Base-by-base conservation (phyloP, 2,797 vertebrate species). In the Argyrosomus regius region DNA sequence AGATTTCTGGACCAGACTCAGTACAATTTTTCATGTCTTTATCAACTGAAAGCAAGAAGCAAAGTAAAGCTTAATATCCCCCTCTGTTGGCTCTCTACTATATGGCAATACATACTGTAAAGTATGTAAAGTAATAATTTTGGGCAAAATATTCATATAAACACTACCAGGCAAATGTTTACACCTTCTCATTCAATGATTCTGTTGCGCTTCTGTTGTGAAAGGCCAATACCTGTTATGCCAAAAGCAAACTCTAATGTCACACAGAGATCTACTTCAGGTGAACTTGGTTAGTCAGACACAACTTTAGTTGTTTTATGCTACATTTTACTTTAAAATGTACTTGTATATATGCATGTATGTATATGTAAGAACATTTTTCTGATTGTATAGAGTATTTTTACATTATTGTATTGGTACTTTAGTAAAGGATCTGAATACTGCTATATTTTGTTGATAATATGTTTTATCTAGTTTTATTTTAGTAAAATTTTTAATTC, bases 21-120 rank as follows among this genome's bases (percentile, higher is more conserved):
- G 6, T 45, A 24, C 3, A 50, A n/a, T 41, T 66, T 67, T 74
- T 52, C 20, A 45, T 68, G 45, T 60, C n/a, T 14, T 75, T n/a
- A 3, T 8, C 22, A 0, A 20, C 1, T 31, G 14, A 49, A 13
- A 63, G 52, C 43, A 68, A 54, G 11, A 39, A 56, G 3, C 1
- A 10, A 43, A n/a, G 6, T 11, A 12, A 43, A 78, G 66, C 35
- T 78, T 54, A 71, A 75, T n/a, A 20, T 1, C 56, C 0, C 49
- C 69, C 69, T 82, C 82, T 81, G 16, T 18, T 82, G 85, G 60
- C 5, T 1, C 0, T 35, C 53, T 22, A 31, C 9, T 5, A 17
- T 24, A 76, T 13, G 31, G 57, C 58, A 76, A 16, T 0, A 24
- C 14, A 48, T 1, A 35, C 8, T 3, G 26, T 41, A 6, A 18